Base-by-base conservation (phyloP, 2,797 vertebrate genomes). In the Brachymystax lenok region DNA sequence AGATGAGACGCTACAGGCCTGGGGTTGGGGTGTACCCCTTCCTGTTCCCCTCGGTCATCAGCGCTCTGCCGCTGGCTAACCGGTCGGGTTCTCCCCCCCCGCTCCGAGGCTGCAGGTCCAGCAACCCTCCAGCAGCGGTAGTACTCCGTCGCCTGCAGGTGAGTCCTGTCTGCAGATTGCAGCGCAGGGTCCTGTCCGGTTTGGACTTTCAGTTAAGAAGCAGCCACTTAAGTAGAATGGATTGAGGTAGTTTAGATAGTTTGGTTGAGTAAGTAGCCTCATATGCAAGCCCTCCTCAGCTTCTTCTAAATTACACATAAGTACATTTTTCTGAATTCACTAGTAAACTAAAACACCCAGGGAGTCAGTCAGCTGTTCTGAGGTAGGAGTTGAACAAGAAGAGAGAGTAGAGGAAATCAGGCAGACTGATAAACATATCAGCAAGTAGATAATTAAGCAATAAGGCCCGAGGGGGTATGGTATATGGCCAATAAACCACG, bases 21-120 rank as follows among this genome's bases (percentile, higher is more conserved):
- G 91, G 94, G 0, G 93, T 96, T 54, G 59, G 59, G 2, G 93
- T 96, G 54, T 98, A 97, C 80, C 96, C 97, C 0, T 94, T 98
- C 76, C 94, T 98, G 69, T 98, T 98, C 82, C 97, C 97, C 5
- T 95, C 97, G 0, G 96, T 98, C 90, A 96, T 98, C 71, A 93
- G 96, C 87, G 95, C 96, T 66, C 94, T 97, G 76, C 93, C 96
- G 0, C 91, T 95, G 80, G 95, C 96, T 81, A 63, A 63, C 59
- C 66, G 27, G 66, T 91, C 94, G 3, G 93, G 94, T 19, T 79
- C 76, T 5, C 77, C 71, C 17, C 71, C 17, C 77, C 79, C 3
- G 69, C 77, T 1, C 96, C 95, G 73, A 94, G 95, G 77, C 94
- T 96, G 66, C 96, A 95, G 46, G 88, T 94, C 59, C 95, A 95